Base-by-base conservation (phyloP, 2,888 invertebrate species). In the Escarpia spicata region DNA sequence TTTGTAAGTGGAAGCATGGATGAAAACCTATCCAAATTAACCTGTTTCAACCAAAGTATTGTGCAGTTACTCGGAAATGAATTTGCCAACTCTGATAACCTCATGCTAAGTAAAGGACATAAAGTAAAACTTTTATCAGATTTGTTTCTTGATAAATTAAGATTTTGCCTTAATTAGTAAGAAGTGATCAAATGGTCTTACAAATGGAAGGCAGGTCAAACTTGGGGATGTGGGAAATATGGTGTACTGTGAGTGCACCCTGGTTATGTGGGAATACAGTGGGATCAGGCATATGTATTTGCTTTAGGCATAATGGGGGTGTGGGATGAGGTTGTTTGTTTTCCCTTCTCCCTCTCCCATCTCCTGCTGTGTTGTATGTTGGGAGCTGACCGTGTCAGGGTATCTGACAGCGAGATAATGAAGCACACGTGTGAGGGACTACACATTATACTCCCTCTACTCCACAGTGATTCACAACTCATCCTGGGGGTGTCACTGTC, bases 391-490 rank as follows among this genome's bases (percentile, higher is more conserved):
- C 0, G 52, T 52, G 52, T 52, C 52, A 52, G 52, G 52, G 52
- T 52, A 52, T 52, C 52, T 52, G 75, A 75, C 75, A 26, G 75
- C 19, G 75, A 19, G 75, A 75, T 75, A 75, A 75, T 75, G 75
- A 75, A 75, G 75, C 75, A 75, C 75, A 75, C 75, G 19, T 75
- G 75, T 75, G 75, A 52, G 75, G 75, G 26, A 75, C 75, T 75
- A 1, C n/a, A 75, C 75, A 75, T 0, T 75, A 26, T n/a, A 75
- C 75, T 75, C 75, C 75, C 52, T 52, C 52, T 15, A 52, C 52
- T 75, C 75, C 6, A 6, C n/a, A n/a, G 19, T 26, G 75, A 19
- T 75, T n/a, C n/a, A 26, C 26, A 19, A 37, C 37, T 75, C 12
- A 75, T 26, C 75, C 75, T 75, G 75, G n/a, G 75, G 75, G 75